Evolutionary conservation across 1,140 invertebrate species (phyloP), one percentile per base, ranked within the genome.

Genomic region (Zaprionus africanus): DNA sequence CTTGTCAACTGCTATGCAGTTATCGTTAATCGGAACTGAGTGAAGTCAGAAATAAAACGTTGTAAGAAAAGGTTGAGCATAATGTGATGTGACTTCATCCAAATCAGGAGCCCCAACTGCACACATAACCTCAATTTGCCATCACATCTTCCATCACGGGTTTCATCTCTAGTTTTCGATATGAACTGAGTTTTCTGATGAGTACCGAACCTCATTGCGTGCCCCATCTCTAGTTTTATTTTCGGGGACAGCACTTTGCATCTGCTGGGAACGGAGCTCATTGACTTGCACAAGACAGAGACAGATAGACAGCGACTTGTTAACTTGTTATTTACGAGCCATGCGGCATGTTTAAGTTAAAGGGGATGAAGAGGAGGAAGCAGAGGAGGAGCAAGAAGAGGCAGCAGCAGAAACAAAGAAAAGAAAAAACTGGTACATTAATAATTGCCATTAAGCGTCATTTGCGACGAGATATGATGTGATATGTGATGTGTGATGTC

Each of bases 371-470:
- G 17, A 19, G 17, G 2, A 49, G 19, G 19, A 51, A 1, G 41
- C 6, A 4, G 19, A 12, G 46, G 19, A 19, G 24, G 24, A 57
- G 15, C 5, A 41, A 28, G 46, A 24, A 36, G 17, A 36, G 49
- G 43, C 51, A 75, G 26, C 56, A 62, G 73, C 22, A 43, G 56
- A 41, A 62, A 66, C 31, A 56, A 83, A 51, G 38, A 38, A 53
- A 53, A 61, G 49, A 60, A 53, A 58, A 79, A 87, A 82, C 83
- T 87, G 82, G 83, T 82, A 86, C 83, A 86, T 73, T 86, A 80
- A 74, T 87, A 83, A 82, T 87, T 80, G 73, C 84, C 80, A 87
- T 86, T 75, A 80, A 82, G 65, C 62, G 65, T 59, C 81, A 69
- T 74, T 68, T 62, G 49, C 41, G 41, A 4, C 15, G 49, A 9